phyloP scores from a whole-genome alignment of 2,888 invertebrate genomes.

The Andrena bucephala region DNA sequence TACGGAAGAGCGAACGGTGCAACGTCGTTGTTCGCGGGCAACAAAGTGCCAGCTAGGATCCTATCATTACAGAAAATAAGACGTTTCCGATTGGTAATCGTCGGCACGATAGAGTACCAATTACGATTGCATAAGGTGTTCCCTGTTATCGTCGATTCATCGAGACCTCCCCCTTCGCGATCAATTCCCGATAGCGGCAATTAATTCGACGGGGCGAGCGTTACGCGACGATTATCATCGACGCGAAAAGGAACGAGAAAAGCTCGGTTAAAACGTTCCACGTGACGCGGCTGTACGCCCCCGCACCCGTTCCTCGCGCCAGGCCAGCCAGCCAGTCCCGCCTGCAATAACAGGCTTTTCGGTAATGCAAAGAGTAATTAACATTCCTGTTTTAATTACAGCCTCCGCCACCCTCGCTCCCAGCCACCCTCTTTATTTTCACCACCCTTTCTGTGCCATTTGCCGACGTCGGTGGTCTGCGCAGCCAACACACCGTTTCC shows the following conservation, averaged over 20 bases:
- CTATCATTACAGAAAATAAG: slow-evolving; percentile 54
- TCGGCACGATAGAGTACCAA: slow-evolving; percentile 34
- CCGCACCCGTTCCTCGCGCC: slow-evolving; percentile 37
- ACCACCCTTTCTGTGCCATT: slow-evolving; percentile 77
- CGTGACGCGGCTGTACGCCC: slow-evolving; percentile 47
- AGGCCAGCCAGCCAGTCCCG: slow-evolving; percentile 54
- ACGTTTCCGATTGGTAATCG: slow-evolving; percentile 45
- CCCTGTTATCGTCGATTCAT: slow-evolving; percentile 44
- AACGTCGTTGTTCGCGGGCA: neutral
- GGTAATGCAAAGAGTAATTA: slow-evolving; percentile 84
- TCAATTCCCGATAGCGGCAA: slow-evolving; percentile 55
- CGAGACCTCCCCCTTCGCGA: slow-evolving; percentile 43
- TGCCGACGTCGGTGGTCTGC: slow-evolving; percentile 66
- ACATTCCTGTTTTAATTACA: slow-evolving; percentile 85
- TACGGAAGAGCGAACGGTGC: neutral
- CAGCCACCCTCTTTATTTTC: slow-evolving; percentile 78
- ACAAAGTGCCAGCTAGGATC: neutral
- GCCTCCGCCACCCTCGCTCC: slow-evolving; percentile 64
- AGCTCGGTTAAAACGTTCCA: slow-evolving; percentile 51
- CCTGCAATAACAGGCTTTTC: slow-evolving; percentile 80
- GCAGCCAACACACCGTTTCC: neutral
- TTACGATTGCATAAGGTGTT: slow-evolving; percentile 50
- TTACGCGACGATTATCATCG: slow-evolving; percentile 57
- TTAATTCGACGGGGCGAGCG: slow-evolving; percentile 55
- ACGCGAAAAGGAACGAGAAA: slow-evolving; percentile 27